Conservation (phyloP, 2,113 vertebrate genomes). For the Actenoides lindsayi region DNA sequence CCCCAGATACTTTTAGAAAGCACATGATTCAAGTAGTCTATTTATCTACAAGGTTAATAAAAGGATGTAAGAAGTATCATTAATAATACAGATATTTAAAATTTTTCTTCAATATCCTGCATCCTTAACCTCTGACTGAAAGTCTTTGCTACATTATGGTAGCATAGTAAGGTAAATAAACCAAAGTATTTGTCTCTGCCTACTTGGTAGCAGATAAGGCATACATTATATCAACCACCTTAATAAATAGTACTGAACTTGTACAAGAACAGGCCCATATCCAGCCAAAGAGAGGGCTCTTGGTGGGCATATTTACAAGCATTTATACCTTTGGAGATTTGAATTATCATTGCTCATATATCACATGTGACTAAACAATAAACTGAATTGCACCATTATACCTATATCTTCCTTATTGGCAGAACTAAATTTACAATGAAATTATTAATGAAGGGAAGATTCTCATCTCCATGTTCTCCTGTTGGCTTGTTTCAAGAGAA, state of each 20-base stretch:
- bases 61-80: not conserved
- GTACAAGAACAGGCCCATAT: not conserved
- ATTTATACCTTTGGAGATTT: not conserved
- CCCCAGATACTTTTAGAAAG: not conserved
- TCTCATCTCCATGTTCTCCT: not conserved
- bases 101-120: not conserved
- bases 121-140: not conserved
- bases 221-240: not conserved
- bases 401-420: not conserved
- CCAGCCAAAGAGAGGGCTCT: not conserved
- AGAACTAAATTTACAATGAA: not conserved
- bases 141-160: not conserved
- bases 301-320: not conserved
- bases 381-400: not conserved
- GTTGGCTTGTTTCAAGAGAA: not conserved
- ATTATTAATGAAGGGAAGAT: not conserved
- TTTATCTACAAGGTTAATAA: not conserved
- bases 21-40: not conserved
- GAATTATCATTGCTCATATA: not conserved
- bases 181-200: not conserved
- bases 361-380: not conserved
- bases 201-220: not conserved
- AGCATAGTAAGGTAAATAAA: not conserved
- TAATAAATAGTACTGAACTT: not conserved
- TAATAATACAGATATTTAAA: not conserved